phyloP scores from a whole-genome alignment of 1,140 invertebrate species.

The Antheraea pernyi region DNA sequence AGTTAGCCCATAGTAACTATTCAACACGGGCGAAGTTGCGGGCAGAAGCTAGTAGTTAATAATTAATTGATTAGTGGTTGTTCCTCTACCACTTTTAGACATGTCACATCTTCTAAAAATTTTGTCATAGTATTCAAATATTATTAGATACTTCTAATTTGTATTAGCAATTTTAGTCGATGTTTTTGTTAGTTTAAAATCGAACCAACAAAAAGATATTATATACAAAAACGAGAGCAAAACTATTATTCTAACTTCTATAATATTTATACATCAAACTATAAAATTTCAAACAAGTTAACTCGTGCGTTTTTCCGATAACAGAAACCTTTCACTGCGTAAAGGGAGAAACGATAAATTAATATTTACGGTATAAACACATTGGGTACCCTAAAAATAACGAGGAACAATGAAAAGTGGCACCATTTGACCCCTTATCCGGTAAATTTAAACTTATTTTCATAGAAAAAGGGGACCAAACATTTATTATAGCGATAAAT shows the following conservation, averaged over 20 bases:
- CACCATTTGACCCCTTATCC: constrained; percentile 6
- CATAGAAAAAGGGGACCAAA: constrained; percentile 64
- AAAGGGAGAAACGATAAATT: constrained; percentile 1
- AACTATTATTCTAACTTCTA: background rate
- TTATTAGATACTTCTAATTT: too few relatives aligned
- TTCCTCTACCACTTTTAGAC: too few relatives aligned
- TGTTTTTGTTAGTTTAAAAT: too few relatives aligned
- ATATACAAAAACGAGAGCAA: too few relatives aligned
- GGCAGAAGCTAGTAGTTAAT: too few relatives aligned
- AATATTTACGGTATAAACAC: background rate
- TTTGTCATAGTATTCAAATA: too few relatives aligned
- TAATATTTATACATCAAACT: background rate
- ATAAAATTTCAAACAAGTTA: background rate
- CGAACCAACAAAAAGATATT: too few relatives aligned
- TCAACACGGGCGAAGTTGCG: too few relatives aligned
- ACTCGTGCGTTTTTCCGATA: background rate
- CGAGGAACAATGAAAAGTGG: constrained; percentile 7
- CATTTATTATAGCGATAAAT: constrained; percentile 75
- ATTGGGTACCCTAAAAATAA: constrained; percentile 7
- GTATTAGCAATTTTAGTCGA: too few relatives aligned
- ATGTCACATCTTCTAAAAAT: too few relatives aligned
- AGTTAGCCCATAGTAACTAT: too few relatives aligned
- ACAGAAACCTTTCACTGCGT: background rate
- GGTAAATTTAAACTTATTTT: constrained; percentile 56
- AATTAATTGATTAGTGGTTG: too few relatives aligned